phyloP scores from a whole-genome alignment of 2,113 vertebrate species.

The Oncorhynchus nerka region DNA sequence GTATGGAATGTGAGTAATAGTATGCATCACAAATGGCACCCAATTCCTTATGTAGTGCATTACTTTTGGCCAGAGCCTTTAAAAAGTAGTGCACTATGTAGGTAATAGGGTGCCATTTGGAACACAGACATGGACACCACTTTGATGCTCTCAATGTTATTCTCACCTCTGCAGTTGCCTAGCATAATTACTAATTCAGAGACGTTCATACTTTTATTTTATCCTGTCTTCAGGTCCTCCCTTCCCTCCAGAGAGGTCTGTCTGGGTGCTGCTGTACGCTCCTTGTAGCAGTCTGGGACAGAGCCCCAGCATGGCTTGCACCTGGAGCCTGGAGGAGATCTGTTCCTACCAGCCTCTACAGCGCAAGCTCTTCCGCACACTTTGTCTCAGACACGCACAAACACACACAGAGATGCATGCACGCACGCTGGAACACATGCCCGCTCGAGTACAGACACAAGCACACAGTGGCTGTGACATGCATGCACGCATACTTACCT shows the following conservation, averaged over 20 bases:
- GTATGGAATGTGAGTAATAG: slow-evolving; percentile 34
- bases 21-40: too few relatives aligned
- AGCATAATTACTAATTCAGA: background rate
- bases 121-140: too few relatives aligned
- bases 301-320: slow-evolving; percentile 87
- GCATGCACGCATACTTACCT: background rate
- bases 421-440: background rate
- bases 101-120: background rate
- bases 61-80: too few relatives aligned
- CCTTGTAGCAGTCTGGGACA: slow-evolving; percentile 95
- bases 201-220: background rate
- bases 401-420: background rate
- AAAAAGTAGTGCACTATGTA: too few relatives aligned
- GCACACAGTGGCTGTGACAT: too few relatives aligned
- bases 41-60: too few relatives aligned
- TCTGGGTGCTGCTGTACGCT: slow-evolving; percentile 91
- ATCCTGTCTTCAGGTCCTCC: slow-evolving; percentile 78
- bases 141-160: background rate
- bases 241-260: slow-evolving; percentile 86
- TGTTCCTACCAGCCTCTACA: slow-evolving; percentile 90
- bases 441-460: too few relatives aligned
- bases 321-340: slow-evolving; percentile 85
- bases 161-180: background rate
- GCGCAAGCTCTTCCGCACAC: slow-evolving; percentile 85
- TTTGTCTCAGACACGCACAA: slow-evolving; percentile 53